Evolutionary conservation across 2,113 vertebrate species (phyloP).

Genomic region (Cyanoliseus patagonus): DNA sequence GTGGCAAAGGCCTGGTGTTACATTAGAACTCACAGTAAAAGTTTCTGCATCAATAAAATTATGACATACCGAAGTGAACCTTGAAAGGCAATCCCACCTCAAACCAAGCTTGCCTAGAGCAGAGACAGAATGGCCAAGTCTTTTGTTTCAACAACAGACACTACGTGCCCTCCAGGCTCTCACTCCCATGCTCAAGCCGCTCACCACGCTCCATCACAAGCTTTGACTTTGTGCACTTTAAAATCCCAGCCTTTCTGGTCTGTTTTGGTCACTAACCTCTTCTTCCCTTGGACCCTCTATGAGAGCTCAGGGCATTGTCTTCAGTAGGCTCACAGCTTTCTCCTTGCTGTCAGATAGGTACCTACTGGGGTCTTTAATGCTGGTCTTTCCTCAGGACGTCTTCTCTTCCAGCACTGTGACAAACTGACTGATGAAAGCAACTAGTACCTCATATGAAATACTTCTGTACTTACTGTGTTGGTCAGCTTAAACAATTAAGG

Average conservation of each 20-base stretch:
- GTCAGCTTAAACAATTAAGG: not conserved
- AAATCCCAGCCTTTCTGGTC: not conserved
- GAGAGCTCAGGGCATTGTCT: not conserved
- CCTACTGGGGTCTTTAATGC: not conserved
- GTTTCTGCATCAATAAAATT: not conserved
- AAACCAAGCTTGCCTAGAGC: not conserved
- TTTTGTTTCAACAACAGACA: not conserved
- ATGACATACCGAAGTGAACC: not conserved
- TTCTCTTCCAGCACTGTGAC: not conserved
- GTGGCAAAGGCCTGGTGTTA: not conserved
- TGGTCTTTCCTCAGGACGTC: not conserved
- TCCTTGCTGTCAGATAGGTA: not conserved
- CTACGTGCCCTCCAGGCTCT: not conserved
- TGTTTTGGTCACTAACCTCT: not conserved
- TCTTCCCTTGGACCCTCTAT: not conserved
- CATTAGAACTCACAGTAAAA: not conserved
- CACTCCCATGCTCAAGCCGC: not conserved
- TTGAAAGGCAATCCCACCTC: not conserved
- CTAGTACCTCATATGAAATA: not conserved
- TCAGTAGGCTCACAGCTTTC: not conserved
- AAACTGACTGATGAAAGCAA: not conserved
- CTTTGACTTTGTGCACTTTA: not conserved
- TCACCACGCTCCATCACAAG: not conserved
- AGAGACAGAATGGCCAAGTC: not conserved
- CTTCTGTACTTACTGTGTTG: not conserved